Evolutionary conservation across 2,888 invertebrate genomes (phyloP).

Genomic region (Meloe dianella): DNA sequence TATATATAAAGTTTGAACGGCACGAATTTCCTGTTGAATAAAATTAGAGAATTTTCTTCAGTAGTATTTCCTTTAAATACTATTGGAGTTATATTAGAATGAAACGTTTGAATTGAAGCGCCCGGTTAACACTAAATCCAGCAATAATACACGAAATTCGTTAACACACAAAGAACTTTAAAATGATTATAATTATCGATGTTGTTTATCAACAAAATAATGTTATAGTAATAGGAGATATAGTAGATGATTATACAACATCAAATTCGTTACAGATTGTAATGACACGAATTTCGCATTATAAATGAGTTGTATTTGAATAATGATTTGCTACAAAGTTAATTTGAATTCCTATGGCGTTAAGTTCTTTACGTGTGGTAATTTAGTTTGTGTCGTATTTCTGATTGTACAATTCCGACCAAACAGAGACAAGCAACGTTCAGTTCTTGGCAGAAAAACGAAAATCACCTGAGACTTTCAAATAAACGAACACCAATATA

Average conservation of each 20-base stretch:
- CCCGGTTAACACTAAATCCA: background rate
- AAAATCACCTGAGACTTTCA: too few species aligned
- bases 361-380: slow-evolving; percentile 37
- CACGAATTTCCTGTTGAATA: background rate
- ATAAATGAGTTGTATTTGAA: slow-evolving; percentile 36
- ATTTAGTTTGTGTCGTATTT: slow-evolving; percentile 37
- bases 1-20: background rate
- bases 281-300: slow-evolving; percentile 35
- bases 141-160: background rate
- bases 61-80: background rate
- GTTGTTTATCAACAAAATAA: background rate
- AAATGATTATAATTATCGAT: background rate
- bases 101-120: background rate
- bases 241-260: slow-evolving; percentile 15
- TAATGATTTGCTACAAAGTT: slow-evolving; percentile 34
- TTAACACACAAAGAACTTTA: background rate
- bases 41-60: slow-evolving; percentile 10
- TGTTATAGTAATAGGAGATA: background rate
- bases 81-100: too few species aligned
- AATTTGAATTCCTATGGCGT: slow-evolving; percentile 38
- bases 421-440: slow-evolving; percentile 30
- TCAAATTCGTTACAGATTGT: slow-evolving; percentile 35
- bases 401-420: slow-evolving; percentile 33
- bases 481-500: too few species aligned
- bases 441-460: background rate